These are phyloP conservation scores for Arrhamphus sclerolepis DNA, from an alignment of 2,797 vertebrate genomes.

Conservation along the genomic window DNA sequence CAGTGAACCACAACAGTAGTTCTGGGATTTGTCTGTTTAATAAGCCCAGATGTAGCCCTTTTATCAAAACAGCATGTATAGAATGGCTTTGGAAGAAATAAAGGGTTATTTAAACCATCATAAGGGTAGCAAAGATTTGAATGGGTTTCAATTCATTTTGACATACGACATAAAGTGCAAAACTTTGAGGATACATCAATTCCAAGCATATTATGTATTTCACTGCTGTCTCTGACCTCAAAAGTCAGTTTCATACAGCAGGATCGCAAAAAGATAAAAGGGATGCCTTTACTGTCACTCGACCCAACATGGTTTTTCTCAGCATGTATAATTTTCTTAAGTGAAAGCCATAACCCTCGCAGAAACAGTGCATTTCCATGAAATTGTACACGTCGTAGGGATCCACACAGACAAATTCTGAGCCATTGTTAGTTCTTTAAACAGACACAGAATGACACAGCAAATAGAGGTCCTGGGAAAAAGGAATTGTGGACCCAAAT, in stretches of 20 bases:
- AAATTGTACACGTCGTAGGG: constrained; percentile 33
- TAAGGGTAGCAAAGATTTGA: too few species aligned
- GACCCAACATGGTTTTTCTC: constrained; percentile 13
- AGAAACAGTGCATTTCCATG: constrained; percentile 31
- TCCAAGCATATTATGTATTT: neutral
- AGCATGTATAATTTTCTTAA: constrained; percentile 26
- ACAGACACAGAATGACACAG: constrained; percentile 36
- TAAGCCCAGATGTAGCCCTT: too few species aligned
- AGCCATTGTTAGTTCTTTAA: constrained; percentile 17
- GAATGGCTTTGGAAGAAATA: too few species aligned
- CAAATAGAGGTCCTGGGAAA: constrained; percentile 24
- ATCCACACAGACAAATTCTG: constrained; percentile 17
- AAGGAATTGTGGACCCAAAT: constrained; percentile 32
- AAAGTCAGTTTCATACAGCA: neutral
- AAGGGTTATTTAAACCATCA: too few species aligned
- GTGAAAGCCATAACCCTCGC: constrained; percentile 24
- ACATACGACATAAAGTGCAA: neutral
- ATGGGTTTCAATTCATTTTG: too few species aligned
- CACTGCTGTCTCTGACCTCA: neutral
- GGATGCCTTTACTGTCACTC: constrained; percentile 6
- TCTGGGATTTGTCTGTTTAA: too few species aligned
- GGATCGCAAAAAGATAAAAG: constrained; percentile 1
- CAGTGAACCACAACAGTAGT: too few species aligned
- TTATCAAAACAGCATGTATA: too few species aligned
- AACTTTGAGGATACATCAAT: neutral